Base-by-base conservation (phyloP, 2,113 vertebrate genomes). In the Alligator mississippiensis region DNA sequence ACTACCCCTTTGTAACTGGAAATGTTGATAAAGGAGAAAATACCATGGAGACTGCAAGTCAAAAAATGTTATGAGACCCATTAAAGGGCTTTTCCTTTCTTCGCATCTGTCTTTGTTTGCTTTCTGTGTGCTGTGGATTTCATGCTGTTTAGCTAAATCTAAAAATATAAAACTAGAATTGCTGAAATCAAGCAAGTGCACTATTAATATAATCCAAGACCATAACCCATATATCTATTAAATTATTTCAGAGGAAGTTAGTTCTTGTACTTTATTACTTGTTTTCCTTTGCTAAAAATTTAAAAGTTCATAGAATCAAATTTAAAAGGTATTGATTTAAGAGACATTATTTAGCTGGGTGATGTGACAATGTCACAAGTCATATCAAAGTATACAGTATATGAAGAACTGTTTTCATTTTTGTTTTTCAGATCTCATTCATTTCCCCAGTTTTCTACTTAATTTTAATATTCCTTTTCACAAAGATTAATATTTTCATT, bases 31-130 rank as follows among this genome's bases (percentile, higher is more conserved):
- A 97, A 96, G 95, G 93, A 88, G 64, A 95, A 85, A 94, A 94
- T 74, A 66, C 24, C 28, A 19, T 34, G 27, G 57, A 57, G 77
- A 66, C 72, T 92, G 82, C 25, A 95, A 96, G 75, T 94, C 3
- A 6, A 94, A 90, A 87, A 63, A 75, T 96, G 97, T 97, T 97
- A 92, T 97, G 83, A 97, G 94, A 93, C 89, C 77, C 66, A 62
- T 85, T 92, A 94, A 95, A 95, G 54, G 59, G 24, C n/a, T 85
- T 92, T 92, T 90, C 86, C 88, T 95, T 8, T 17, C 2, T 47
- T 80, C 91, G 95, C 93, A 96, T 96, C 94, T 98, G 94, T 89
- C 85, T 96, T 91, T 59, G 60, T 91, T 96, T 95, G 88, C 86
- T 82, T 80, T 28, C 12, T 85, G 66, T 88, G 1, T 87, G 57